These are phyloP conservation scores for Xenopus petersii DNA, from an alignment of 2,797 vertebrate genomes.

Conservation along the genomic window DNA sequence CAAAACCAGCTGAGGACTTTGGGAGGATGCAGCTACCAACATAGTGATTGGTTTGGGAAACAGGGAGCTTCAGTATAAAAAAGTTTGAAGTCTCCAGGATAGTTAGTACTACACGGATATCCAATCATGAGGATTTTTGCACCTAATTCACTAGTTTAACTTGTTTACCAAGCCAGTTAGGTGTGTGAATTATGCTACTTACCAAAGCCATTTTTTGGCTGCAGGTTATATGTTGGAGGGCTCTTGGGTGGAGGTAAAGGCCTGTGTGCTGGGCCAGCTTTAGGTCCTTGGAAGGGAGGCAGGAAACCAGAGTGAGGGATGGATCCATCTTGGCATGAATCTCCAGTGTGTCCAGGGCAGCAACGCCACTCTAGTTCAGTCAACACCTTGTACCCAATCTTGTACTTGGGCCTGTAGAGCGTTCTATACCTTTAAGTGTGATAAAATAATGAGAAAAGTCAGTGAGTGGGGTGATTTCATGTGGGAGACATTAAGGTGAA, in stretches of 20 bases:
- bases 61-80: too few species aligned
- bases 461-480: too few species aligned
- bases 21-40: too few species aligned
- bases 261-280: slow-evolving; percentile 72
- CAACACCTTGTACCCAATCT: slow-evolving; percentile 86
- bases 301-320: slow-evolving; percentile 67
- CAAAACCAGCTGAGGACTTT: too few species aligned
- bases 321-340: slow-evolving; percentile 80
- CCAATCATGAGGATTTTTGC: too few species aligned
- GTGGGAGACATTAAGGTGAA: too few species aligned
- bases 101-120: too few species aligned
- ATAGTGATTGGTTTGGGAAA: too few species aligned
- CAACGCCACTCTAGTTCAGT: slow-evolving; percentile 93
- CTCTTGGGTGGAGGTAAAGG: slow-evolving; percentile 71
- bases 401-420: slow-evolving; percentile 89
- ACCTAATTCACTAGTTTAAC: too few species aligned
- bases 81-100: too few species aligned
- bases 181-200: slow-evolving; percentile 43
- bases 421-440: slow-evolving; percentile 80
- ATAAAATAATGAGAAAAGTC: too few species aligned
- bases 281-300: slow-evolving; percentile 73
- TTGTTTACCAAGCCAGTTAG: too few species aligned
- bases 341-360: slow-evolving; percentile 86
- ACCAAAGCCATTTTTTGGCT: slow-evolving; percentile 75
- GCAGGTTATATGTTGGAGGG: slow-evolving; percentile 68